Conservation (phyloP, 1,140 invertebrate genomes). For the Octopus bimaculoides region DNA sequence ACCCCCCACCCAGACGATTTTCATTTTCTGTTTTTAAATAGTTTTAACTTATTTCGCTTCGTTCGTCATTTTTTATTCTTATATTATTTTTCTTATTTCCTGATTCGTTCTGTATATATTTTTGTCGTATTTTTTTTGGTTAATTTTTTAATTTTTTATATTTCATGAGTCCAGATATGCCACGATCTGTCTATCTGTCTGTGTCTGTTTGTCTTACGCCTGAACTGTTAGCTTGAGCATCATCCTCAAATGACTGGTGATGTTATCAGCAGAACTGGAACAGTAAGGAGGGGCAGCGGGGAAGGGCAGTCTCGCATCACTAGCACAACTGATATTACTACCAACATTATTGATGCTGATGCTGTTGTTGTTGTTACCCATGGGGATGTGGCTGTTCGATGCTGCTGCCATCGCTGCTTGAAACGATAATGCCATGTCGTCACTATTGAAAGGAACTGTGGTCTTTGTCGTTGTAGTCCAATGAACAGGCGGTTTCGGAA, state of each 20-base stretch:
- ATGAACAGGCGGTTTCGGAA: conserved; percentile 64
- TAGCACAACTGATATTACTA: not conserved
- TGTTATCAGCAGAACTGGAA: conserved; percentile 34
- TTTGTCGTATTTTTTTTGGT: too few relatives aligned
- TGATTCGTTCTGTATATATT: too few relatives aligned
- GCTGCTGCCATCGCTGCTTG: not conserved
- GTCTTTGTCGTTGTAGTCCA: conserved; percentile 55
- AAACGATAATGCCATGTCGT: too few relatives aligned
- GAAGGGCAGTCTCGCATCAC: not conserved
- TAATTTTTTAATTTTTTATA: too few relatives aligned
- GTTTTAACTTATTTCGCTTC: too few relatives aligned
- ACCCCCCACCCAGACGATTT: too few relatives aligned
- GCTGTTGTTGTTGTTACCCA: not conserved
- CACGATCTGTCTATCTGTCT: not conserved
- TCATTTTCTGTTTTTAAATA: too few relatives aligned
- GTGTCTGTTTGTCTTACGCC: not conserved
- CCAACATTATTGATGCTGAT: not conserved
- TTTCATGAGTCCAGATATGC: too few relatives aligned
- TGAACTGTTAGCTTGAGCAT: conserved; percentile 61
- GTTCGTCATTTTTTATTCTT: too few relatives aligned
- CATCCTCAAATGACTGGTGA: conserved; percentile 62
- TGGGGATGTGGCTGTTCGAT: not conserved
- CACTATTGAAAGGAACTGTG: conserved; percentile 18
- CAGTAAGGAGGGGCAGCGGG: not conserved
- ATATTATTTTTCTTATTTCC: too few relatives aligned